Base-by-base conservation (phyloP, 1,140 invertebrate genomes). In the Mycetomoellerius zeteki region DNA sequence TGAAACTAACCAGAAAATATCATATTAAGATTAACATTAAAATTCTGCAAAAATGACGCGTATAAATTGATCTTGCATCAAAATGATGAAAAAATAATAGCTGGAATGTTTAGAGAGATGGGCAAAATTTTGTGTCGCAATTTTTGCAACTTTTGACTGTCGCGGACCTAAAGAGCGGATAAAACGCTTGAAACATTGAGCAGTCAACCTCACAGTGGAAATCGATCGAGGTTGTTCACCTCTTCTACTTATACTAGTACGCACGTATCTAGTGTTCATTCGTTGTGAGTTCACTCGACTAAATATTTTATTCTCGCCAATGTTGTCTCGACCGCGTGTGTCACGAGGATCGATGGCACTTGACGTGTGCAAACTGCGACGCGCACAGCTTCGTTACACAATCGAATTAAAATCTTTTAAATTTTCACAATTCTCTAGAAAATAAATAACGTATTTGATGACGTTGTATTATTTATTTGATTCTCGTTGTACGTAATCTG, bases 221-320 rank as follows among this genome's bases (percentile, higher is more conserved):
- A 84, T 84, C 80, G 80, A 84, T 84, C n/a, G 80, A 60, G 69
- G 80, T 75, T 73, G 37, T 84, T 84, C 80, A 84, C 80, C 80
- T 73, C 10, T 73, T 37, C 69, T 82, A 82, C 52, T 73, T 84
- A 84, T 60, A 69, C 56, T 24, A 30, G 33, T 47, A 43, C 69
- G 50, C 21, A 82, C 21, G 37, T 75, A 62, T 60, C 37, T 60
- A 60, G 54, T 84, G 69, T 84, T 72, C 54, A 72, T 50, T 84
- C 54, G 37, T 73, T 60, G 67, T 24, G 7, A 58, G n/a, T 43
- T 21, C 19, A 60, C 2, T 19, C 54, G 37, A 33, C 7, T 84
- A 84, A 75, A 84, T 84, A 62, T 84, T 84, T 75, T 62, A 84
- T 75, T 75, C 4, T n/a, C 8, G 21, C 24, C 54, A 54, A 58